Percentiles rank a stretch among this genome's conserved stretches.
Conservation (phyloP, 2,797 vertebrate species). For the Cyprinella venusta region DNA sequence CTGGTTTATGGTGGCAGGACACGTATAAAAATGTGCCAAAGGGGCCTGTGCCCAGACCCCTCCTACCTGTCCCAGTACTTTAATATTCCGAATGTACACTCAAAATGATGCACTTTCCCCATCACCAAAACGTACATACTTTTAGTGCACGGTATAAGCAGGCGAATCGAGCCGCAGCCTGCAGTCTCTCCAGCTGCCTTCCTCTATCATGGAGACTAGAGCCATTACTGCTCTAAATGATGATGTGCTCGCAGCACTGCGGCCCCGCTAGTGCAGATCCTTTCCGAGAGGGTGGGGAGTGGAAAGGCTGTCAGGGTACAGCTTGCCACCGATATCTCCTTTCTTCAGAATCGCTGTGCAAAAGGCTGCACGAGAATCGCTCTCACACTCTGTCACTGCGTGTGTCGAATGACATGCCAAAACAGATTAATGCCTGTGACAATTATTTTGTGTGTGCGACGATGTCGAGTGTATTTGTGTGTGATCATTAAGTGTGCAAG, state of each 20-base stretch:
- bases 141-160: slow-evolving; percentile 8
- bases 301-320: slow-evolving; percentile 39
- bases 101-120: neutral
- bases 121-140: slow-evolving; percentile 2
- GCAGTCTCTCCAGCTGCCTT: slow-evolving; percentile 39
- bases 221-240: slow-evolving; percentile 64
- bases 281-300: slow-evolving; percentile 41
- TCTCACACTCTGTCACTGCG: neutral
- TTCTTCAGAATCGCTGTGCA: slow-evolving; percentile 33
- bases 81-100: neutral
- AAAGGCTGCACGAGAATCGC: slow-evolving; percentile 15
- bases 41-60: too few species aligned
- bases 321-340: slow-evolving; percentile 17
- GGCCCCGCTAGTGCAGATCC: slow-evolving; percentile 55
- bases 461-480: neutral
- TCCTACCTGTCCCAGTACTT: neutral
- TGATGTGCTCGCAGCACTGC: slow-evolving; percentile 64
- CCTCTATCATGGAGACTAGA: slow-evolving; percentile 36
- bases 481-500: slow-evolving; percentile 18
- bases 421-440: slow-evolving; percentile 36
- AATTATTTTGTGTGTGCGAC: neutral
- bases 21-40: neutral
- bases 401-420: slow-evolving; percentile 25
- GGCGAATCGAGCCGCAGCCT: slow-evolving; percentile 1
- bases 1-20: neutral